Evolutionary conservation across 2,797 vertebrate genomes (phyloP), one percentile per base, ranked within the genome.

Genomic region (Carduelis carduelis): DNA sequence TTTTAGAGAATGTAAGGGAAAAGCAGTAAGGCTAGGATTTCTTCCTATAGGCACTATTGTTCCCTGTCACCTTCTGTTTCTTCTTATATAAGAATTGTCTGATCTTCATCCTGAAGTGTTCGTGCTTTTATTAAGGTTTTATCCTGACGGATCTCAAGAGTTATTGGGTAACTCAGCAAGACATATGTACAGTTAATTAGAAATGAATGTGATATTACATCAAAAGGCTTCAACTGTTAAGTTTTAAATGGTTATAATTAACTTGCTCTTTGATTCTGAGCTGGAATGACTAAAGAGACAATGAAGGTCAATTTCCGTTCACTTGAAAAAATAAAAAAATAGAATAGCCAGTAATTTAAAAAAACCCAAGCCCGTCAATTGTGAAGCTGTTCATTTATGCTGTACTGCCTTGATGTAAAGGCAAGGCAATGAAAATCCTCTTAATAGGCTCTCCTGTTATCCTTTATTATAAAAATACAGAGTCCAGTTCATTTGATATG

Each of bases 211-310:
- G 98, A 98, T 98, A 97, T 98, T 96, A 98, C 98, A 98, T 99
- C 98, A 99, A 99, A 99, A 98, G 98, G 93, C 97, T 98, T 99
- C 98, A 98, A 97, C 78, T 96, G 97, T 95, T 93, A 97, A 91
- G 83, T 97, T 98, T 97, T 97, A 98, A 99, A 99, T 99, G 98
- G 98, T 94, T 97, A 95, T 98, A 99, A 99, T 99, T 98, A 98
- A 98, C 96, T 96, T 95, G 85, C 89, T 96, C 89, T 96, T 96
- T 97, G 96, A 97, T 95, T 97, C 83, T 95, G 87, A 97, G 89
- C 86, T 81, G 70, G 91, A 83, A 77, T 95, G 96, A 94, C 93
- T 96, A 89, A 96, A 95, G 83, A 96, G 88, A 93, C 93, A 95
- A 90, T 89, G 95, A 93, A 96, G 96, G 97, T 97, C 95, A 97